phyloP scores from a whole-genome alignment of 2,113 vertebrate genomes.

The Aythya baeri region DNA sequence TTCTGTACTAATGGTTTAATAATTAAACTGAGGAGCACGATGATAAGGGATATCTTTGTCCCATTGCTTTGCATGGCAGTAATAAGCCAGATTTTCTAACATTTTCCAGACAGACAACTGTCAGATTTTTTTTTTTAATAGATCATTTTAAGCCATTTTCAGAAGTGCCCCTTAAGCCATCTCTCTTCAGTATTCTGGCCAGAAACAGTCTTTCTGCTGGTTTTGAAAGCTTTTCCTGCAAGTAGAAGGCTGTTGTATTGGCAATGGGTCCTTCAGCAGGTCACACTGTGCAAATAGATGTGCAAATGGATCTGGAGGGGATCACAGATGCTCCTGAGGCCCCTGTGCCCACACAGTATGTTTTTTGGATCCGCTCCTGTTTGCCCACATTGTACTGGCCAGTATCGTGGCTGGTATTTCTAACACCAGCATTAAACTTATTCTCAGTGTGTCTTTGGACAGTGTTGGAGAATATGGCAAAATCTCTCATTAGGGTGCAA shows the following conservation, averaged over 20 bases:
- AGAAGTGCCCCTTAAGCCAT: not conserved
- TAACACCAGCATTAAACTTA: not conserved
- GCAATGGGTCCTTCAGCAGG: not conserved
- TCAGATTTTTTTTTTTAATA: not conserved
- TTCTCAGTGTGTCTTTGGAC: not conserved
- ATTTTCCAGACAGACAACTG: not conserved
- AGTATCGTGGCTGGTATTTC: not conserved
- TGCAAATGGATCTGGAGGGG: not conserved
- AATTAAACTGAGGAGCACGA: slow-evolving; percentile 21
- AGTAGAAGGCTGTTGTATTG: not conserved
- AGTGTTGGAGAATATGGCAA: not conserved
- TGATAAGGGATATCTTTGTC: not conserved
- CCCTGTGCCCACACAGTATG: rapidly evolving
- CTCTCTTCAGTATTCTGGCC: not conserved
- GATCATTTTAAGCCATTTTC: not conserved
- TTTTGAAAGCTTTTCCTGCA: not conserved
- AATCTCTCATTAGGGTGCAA: not conserved
- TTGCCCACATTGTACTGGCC: not conserved
- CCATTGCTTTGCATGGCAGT: not conserved
- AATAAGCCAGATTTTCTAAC: not conserved
- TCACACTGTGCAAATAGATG: not conserved
- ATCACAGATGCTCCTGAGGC: not conserved
- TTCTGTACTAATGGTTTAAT: slow-evolving; percentile 20
- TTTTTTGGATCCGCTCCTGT: not conserved
- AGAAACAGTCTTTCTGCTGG: not conserved